Evolutionary conservation across 2,113 vertebrate genomes (phyloP).

Genomic region (Mionectes macconnelli): DNA sequence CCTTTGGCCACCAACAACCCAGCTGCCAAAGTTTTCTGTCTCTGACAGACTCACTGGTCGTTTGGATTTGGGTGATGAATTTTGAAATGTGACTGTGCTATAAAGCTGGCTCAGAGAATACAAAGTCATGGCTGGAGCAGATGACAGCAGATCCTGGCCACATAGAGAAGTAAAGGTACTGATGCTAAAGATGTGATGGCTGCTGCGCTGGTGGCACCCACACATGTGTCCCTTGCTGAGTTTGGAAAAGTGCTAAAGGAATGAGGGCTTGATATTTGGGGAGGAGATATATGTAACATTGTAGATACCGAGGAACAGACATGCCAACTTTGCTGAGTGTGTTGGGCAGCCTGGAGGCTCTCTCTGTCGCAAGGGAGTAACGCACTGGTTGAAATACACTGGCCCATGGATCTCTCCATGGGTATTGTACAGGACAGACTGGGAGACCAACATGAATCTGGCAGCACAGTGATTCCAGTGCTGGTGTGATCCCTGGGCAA

Average conservation of each 20-base stretch:
- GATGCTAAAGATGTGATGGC: accelerated
- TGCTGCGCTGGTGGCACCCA: background rate
- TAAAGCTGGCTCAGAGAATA: background rate
- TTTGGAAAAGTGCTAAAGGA: background rate
- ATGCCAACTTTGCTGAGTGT: background rate
- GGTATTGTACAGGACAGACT: background rate
- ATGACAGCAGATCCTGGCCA: background rate
- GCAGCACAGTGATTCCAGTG: background rate
- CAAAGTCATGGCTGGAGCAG: background rate
- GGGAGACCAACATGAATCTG: background rate
- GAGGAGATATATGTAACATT: background rate
- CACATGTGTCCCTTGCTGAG: accelerated
- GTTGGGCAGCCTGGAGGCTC: background rate
- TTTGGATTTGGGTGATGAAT: slow-evolving; percentile 44
- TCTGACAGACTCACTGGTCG: slow-evolving; percentile 18
- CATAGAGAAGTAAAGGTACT: background rate
- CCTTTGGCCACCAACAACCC: slow-evolving; percentile 37
- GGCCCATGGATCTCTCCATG: background rate
- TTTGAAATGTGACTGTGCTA: slow-evolving; percentile 42
- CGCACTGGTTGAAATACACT: accelerated
- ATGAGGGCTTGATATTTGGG: background rate
- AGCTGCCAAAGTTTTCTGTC: slow-evolving; percentile 6
- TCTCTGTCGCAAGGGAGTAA: background rate
- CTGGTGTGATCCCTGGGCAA: accelerated
- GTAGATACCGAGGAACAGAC: background rate